These are phyloP conservation scores for Dipus sagitta DNA, from an alignment of 2,797 vertebrate genomes.

Conservation along the genomic window DNA sequence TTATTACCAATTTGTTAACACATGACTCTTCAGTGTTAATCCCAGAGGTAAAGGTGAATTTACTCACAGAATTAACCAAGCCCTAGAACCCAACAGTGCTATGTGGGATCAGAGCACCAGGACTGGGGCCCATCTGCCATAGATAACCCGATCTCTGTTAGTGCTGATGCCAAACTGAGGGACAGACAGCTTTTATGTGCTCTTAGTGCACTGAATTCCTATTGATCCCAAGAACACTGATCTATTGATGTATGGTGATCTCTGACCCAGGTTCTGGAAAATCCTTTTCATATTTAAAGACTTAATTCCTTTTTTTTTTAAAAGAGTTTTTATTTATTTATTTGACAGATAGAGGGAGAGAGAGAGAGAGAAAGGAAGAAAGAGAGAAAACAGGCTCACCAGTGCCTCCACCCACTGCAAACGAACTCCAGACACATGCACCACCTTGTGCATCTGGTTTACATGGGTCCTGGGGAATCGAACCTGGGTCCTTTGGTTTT, in stretches of 20 bases:
- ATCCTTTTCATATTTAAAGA: not conserved
- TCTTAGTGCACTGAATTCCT: not conserved
- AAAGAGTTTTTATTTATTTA: too few relatives aligned
- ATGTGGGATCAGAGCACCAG: accelerated
- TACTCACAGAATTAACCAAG: not conserved
- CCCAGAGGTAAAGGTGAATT: not conserved
- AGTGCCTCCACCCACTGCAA: too few relatives aligned
- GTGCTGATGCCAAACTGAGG: not conserved
- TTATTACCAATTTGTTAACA: not conserved
- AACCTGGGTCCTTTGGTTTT: too few relatives aligned
- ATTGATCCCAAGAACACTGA: not conserved
- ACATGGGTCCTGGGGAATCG: too few relatives aligned
- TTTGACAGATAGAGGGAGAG: too few relatives aligned
- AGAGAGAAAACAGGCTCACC: too few relatives aligned
- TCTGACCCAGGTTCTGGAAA: not conserved
- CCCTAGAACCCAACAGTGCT: too few relatives aligned
- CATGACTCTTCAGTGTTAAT: not conserved
- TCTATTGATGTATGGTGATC: not conserved
- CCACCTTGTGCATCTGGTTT: too few relatives aligned
- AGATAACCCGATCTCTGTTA: not conserved
- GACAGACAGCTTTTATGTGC: not conserved
- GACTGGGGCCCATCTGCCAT: not conserved
- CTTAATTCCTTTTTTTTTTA: not conserved
- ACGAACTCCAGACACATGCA: too few relatives aligned
- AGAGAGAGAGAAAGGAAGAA: too few relatives aligned